These are phyloP conservation scores for Cheilosia variabilis DNA, from an alignment of 2,888 invertebrate species.

Conservation along the genomic window DNA sequence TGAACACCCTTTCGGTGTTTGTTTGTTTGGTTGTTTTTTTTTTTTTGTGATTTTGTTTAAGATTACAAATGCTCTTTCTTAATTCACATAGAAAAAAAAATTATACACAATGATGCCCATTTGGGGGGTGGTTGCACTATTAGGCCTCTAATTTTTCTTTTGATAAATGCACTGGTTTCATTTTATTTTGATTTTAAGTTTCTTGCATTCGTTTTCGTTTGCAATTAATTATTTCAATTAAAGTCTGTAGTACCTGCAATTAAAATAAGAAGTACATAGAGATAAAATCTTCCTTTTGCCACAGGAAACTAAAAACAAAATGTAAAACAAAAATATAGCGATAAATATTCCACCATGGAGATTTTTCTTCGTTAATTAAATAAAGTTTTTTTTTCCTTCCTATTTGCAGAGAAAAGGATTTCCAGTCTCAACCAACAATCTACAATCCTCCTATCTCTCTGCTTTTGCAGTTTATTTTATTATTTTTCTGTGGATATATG, in stretches of 20 bases:
- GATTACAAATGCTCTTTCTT: not conserved
- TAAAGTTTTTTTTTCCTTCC: constrained; percentile 51
- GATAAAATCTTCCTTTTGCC: constrained; percentile 25
- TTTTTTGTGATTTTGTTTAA: not conserved
- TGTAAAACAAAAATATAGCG: constrained; percentile 12
- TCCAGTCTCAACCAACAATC: constrained; percentile 19
- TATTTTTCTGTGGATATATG: not conserved
- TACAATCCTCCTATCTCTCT: not conserved
- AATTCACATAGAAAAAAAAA: constrained; percentile 30
- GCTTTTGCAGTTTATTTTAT: constrained; percentile 25
- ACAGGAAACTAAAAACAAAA: constrained; percentile 23
- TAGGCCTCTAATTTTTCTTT: constrained; percentile 56
- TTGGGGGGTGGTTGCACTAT: constrained; percentile 37
- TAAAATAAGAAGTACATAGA: constrained; percentile 66
- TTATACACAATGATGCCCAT: constrained; percentile 32
- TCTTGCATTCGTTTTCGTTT: constrained; percentile 2
- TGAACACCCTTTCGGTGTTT: constrained; percentile 27
- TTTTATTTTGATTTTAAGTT: constrained; percentile 42
- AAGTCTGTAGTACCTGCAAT: constrained; percentile 70
- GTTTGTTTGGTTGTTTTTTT: not conserved
- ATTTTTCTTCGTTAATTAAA: constrained; percentile 68
- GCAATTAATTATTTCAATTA: constrained; percentile 63
- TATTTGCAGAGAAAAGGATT: constrained; percentile 39
- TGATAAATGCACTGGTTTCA: constrained; percentile 66
- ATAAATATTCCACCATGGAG: constrained; percentile 47